Percentiles rank a stretch among this genome's conserved stretches.
Conservation (phyloP, 2,113 vertebrate genomes). For the Salvelinus sp. region DNA sequence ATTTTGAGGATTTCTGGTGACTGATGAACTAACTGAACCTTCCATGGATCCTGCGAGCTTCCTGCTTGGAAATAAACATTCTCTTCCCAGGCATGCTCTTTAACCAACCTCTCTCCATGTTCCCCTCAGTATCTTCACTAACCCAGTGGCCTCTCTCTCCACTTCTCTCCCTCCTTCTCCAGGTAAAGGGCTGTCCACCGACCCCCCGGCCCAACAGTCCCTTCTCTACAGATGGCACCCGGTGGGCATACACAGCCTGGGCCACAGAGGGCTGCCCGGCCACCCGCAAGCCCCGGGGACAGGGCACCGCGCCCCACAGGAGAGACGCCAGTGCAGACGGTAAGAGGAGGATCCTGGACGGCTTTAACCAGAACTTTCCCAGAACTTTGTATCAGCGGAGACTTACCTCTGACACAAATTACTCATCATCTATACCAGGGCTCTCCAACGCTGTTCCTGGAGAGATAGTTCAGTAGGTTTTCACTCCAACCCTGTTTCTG, state of each 20-base stretch:
- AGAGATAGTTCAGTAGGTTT: too few relatives aligned
- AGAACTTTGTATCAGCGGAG: too few relatives aligned
- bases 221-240: slow-evolving; percentile 94
- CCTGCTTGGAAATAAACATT: background rate
- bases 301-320: slow-evolving; percentile 84
- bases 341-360: slow-evolving; percentile 61
- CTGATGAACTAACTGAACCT: slow-evolving; percentile 48
- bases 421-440: too few relatives aligned
- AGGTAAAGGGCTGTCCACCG: slow-evolving; percentile 93
- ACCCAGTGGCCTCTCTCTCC: background rate
- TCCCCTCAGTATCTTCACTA: slow-evolving; percentile 6
- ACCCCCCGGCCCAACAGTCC: slow-evolving; percentile 90
- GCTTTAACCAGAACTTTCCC: background rate
- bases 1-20: slow-evolving; percentile 18
- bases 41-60: slow-evolving; percentile 27
- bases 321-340: slow-evolving; percentile 90
- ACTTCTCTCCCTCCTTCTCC: slow-evolving; percentile 30
- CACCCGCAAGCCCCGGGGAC: slow-evolving; percentile 91
- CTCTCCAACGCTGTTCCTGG: too few relatives aligned
- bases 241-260: slow-evolving; percentile 84
- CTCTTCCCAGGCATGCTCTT: background rate
- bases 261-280: slow-evolving; percentile 87
- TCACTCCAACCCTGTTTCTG: too few relatives aligned
- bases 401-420: too few relatives aligned
- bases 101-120: background rate